These are phyloP conservation scores for Dicycla oo DNA, from an alignment of 2,888 invertebrate species.

Conservation along the genomic window DNA sequence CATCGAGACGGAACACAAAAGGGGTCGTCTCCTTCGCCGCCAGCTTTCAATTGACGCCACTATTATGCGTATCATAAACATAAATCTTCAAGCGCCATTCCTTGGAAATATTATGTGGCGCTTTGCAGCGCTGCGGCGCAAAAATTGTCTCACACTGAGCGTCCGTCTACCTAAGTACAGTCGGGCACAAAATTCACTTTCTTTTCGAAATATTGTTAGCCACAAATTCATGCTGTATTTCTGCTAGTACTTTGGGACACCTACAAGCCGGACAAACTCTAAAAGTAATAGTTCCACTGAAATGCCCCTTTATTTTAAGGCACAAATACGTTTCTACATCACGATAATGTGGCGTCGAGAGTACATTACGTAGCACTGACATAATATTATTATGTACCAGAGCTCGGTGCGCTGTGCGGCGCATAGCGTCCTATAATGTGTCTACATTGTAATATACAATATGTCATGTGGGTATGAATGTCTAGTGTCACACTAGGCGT, in stretches of 20 bases:
- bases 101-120: conserved; percentile 74
- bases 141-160: conserved; percentile 69
- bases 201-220: conserved; percentile 48
- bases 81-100: conserved; percentile 76
- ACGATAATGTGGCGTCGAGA: conserved; percentile 70
- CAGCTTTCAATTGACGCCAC: conserved; percentile 77
- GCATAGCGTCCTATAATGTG: conserved; percentile 69
- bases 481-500: conserved; percentile 69
- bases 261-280: conserved; percentile 46
- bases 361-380: conserved; percentile 72
- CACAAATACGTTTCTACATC: conserved; percentile 67
- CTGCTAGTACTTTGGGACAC: conserved; percentile 37
- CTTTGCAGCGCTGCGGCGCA: conserved; percentile 68
- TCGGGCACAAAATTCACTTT: conserved; percentile 57
- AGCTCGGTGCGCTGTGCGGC: conserved; percentile 62
- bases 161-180: conserved; percentile 54
- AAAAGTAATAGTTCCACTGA: conserved; percentile 65
- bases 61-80: conserved; percentile 78
- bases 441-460: conserved; percentile 70
- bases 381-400: conserved; percentile 70
- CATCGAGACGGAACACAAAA: conserved; percentile 69
- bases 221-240: conserved; percentile 56
- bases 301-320: conserved; percentile 66
- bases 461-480: conserved; percentile 71
- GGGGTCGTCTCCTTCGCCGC: conserved; percentile 68